Evolutionary conservation across 2,797 vertebrate species (phyloP).

Genomic region (Lemur catta): DNA sequence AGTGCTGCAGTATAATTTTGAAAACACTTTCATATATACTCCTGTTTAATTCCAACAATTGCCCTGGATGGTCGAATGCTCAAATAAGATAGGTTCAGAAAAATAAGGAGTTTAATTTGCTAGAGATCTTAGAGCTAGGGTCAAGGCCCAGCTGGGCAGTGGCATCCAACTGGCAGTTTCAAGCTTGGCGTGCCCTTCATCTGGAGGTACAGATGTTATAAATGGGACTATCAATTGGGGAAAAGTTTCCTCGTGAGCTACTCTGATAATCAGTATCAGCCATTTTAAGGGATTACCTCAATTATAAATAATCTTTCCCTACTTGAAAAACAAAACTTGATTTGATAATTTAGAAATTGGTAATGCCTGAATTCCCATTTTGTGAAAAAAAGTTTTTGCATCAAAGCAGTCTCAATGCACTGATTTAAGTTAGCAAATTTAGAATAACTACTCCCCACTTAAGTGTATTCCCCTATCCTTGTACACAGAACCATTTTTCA

Average conservation of each 20-base stretch:
- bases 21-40: background rate
- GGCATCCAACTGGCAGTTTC: background rate
- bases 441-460: background rate
- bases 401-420: background rate
- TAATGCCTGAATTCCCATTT: background rate
- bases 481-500: background rate
- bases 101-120: background rate
- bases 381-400: background rate
- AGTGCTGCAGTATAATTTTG: background rate
- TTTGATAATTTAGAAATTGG: background rate
- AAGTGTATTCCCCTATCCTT: background rate
- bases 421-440: background rate
- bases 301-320: background rate
- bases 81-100: background rate
- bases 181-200: background rate
- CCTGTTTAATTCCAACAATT: background rate
- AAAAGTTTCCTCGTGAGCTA: background rate
- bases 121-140: background rate
- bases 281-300: background rate
- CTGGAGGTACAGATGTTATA: background rate
- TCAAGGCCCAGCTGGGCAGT: background rate
- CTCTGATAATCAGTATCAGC: background rate
- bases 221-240: background rate
- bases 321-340: background rate
- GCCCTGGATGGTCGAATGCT: background rate